Percentiles rank a stretch among this genome's conserved stretches.
Conservation (phyloP, 2,797 vertebrate species). For the Brachyrhaphis roseni region DNA sequence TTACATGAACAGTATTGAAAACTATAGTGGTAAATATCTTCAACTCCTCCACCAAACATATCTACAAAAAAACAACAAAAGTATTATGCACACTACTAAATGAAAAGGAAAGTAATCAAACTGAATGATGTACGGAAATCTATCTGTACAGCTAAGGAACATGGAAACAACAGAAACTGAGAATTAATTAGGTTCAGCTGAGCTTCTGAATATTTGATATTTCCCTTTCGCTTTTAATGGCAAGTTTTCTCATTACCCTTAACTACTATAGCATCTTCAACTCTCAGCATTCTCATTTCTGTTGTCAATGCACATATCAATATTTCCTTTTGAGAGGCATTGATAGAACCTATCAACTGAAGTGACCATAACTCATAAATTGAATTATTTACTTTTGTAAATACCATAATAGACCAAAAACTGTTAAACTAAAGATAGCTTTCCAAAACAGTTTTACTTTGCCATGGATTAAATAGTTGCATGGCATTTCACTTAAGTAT, state of each 20-base stretch:
- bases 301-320: not conserved
- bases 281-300: not conserved
- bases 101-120: not conserved
- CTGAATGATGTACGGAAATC: not conserved
- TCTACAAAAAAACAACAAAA: not conserved
- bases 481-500: not conserved
- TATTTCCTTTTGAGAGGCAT: not conserved
- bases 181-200: not conserved
- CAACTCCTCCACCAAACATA: not conserved
- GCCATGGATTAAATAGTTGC: not conserved
- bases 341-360: not conserved
- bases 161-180: not conserved
- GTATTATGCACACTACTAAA: not conserved
- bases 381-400: not conserved
- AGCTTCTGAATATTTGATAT: not conserved
- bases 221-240: not conserved
- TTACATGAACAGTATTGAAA: not conserved
- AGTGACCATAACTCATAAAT: not conserved
- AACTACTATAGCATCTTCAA: not conserved
- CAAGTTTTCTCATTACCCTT: not conserved
- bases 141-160: not conserved
- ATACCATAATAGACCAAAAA: not conserved
- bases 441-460: not conserved
- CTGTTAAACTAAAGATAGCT: not conserved
- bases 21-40: not conserved